Base-by-base conservation (phyloP, 2,113 vertebrate species). In the Podiceps cristatus region DNA sequence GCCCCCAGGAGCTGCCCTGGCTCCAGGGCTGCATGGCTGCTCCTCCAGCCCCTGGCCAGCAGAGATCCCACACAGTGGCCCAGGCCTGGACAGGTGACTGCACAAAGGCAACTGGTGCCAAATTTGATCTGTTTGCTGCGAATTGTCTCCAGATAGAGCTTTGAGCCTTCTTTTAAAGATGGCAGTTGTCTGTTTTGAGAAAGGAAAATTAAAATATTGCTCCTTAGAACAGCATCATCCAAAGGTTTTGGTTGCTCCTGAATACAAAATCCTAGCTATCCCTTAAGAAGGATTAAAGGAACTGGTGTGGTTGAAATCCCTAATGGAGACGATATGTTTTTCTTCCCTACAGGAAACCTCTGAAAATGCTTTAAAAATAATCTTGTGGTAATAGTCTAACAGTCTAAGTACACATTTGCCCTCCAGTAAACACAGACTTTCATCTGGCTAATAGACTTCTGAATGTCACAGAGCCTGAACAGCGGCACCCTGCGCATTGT, bases 401-500 rank as follows among this genome's bases (percentile, higher is more conserved):
- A 47, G 73, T 53, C 25, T 15, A 18, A 50, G 45, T 20, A n/a
- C 8, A 16, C 3, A 35, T 60, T 58, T n/a, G 31, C 27, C 53
- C 37, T 60, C 13, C 40, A 47, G 68, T 10, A 24, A 60, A 42
- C 37, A 33, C 22, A 87, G 47, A 69, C 37, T 13, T 47, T n/a
- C 53, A 47, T 22, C 83, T n/a, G 62, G n/a, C 24, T 45, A 9
- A n/a, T 7, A 7, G 17, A 45, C 75, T 33, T 71, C 64, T 9
- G 52, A 25, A 58, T 23, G 4, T 9, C 23, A 72, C 24, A 10
- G 44, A 28, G 40, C 35, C 47, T 5, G 18, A 4, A 49, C 1
- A 0, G 56, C 33, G 5, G 35, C 5, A 2, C 25, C 55, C 60
- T 67, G 20, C 1, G 0, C 7, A 0, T 28, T 31, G 18, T n/a